Conservation (phyloP, 1,140 invertebrate genomes). For the Brachionus plicatilis region DNA sequence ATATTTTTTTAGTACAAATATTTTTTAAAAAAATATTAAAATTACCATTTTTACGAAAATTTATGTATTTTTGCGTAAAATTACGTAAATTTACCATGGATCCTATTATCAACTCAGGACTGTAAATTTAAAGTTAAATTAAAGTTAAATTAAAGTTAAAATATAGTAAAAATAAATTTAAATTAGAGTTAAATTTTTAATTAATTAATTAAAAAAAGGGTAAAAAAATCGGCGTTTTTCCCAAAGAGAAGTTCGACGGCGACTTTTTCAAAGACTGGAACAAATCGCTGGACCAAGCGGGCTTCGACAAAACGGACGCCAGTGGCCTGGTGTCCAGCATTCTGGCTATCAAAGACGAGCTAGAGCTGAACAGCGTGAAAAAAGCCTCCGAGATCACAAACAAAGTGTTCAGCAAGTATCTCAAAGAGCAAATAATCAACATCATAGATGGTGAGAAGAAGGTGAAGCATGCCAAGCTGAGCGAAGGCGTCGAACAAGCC, state of each 20-base stretch:
- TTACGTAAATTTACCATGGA: too few species aligned
- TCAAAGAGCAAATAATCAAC: conserved; percentile 96
- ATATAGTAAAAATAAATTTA: too few species aligned
- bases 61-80: too few species aligned
- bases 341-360: conserved; percentile 89
- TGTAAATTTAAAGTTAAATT: too few species aligned
- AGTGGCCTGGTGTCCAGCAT: conserved; percentile 74
- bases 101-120: too few species aligned
- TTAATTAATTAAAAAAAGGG: not conserved
- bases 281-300: not conserved
- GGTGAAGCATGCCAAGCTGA: conserved; percentile 79
- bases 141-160: too few species aligned
- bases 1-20: too few species aligned
- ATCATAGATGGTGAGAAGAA: conserved; percentile 93
- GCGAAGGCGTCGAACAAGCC: conserved; percentile 85
- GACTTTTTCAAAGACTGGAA: conserved; percentile 40
- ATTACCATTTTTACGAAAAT: too few species aligned
- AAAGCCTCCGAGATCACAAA: conserved; percentile 86
- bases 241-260: conserved; percentile 36
- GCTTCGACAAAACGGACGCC: conserved; percentile 63
- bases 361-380: conserved; percentile 82
- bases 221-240: conserved; percentile 26
- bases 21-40: too few species aligned
- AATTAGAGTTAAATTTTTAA: too few species aligned
- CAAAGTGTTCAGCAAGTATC: conserved; percentile 90